phyloP scores from a whole-genome alignment of 1,140 invertebrate species.

The Tetragonula clypearis region DNA sequence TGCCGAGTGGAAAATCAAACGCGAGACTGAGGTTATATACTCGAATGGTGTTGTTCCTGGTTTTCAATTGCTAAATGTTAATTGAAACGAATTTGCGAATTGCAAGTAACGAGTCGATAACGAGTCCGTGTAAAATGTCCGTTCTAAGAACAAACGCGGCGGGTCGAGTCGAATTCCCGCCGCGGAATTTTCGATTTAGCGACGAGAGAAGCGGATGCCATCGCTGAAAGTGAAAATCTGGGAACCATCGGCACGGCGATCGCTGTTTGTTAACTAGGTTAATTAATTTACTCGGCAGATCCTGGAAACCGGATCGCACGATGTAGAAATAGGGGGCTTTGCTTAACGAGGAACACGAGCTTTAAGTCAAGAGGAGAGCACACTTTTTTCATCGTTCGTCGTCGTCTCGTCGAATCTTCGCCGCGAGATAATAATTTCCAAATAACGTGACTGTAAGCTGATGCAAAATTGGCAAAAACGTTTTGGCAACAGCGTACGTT shows the following conservation, averaged over 20 bases:
- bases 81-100: not conserved
- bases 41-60: not conserved
- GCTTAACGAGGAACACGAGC: not conserved
- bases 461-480: too few relatives aligned
- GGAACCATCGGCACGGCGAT: not conserved
- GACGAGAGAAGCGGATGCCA: not conserved
- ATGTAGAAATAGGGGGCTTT: not conserved
- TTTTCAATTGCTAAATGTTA: not conserved
- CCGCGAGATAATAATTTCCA: too few relatives aligned
- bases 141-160: not conserved
- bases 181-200: not conserved
- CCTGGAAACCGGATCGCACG: not conserved
- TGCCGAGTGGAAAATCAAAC: not conserved
- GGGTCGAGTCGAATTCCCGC: not conserved
- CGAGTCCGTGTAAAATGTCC: not conserved
- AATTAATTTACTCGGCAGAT: not conserved
- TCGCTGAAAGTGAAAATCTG: not conserved
- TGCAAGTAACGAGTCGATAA: not conserved
- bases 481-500: too few relatives aligned
- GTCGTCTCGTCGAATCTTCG: not conserved
- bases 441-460: too few relatives aligned
- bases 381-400: not conserved
- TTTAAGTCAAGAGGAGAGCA: not conserved
- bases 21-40: not conserved
- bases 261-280: constrained; percentile 11